Conservation (phyloP, 2,797 vertebrate genomes). For the Manis javanica region DNA sequence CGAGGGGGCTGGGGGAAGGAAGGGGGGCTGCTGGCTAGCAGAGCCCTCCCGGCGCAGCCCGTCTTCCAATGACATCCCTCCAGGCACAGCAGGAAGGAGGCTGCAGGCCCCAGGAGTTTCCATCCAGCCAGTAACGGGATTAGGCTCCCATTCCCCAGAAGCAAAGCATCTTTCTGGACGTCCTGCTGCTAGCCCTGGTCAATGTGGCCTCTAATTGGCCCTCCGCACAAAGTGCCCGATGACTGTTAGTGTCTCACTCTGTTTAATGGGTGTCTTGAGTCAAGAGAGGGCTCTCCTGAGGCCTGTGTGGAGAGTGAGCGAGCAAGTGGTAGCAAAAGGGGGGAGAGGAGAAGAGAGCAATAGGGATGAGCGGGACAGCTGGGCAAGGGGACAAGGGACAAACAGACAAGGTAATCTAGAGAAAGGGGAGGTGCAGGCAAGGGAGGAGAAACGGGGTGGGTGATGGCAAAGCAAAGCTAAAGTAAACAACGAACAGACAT, state of each 20-base stretch:
- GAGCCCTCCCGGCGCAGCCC: conserved; percentile 20
- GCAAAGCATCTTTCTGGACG: conserved; percentile 62
- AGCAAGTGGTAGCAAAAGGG: neutral
- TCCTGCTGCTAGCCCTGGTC: conserved; percentile 49
- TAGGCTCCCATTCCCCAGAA: conserved; percentile 60
- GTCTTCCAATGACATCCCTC: conserved; percentile 64
- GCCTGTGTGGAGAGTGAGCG: neutral
- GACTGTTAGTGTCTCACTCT: conserved; percentile 14
- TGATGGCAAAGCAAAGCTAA: neutral
- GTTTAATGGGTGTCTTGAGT: conserved; percentile 57
- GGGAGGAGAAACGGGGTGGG: neutral
- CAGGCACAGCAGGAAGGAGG: conserved; percentile 51
- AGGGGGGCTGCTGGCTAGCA: conserved; percentile 63
- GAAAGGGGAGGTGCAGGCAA: neutral
- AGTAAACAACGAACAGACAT: too few species aligned
- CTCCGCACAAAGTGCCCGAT: conserved; percentile 28
- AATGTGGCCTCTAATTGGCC: conserved; percentile 60
- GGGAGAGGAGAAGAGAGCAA: neutral
- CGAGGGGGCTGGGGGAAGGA: conserved; percentile 60
- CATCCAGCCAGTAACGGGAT: conserved; percentile 67
- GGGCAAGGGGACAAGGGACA: neutral
- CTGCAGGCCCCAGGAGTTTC: conserved; percentile 70
- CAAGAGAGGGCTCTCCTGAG: conserved; percentile 28
- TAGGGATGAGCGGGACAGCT: neutral
- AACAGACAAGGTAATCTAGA: neutral